Base-by-base conservation (phyloP, 1,140 invertebrate genomes). In the Drosophila murphyi region DNA sequence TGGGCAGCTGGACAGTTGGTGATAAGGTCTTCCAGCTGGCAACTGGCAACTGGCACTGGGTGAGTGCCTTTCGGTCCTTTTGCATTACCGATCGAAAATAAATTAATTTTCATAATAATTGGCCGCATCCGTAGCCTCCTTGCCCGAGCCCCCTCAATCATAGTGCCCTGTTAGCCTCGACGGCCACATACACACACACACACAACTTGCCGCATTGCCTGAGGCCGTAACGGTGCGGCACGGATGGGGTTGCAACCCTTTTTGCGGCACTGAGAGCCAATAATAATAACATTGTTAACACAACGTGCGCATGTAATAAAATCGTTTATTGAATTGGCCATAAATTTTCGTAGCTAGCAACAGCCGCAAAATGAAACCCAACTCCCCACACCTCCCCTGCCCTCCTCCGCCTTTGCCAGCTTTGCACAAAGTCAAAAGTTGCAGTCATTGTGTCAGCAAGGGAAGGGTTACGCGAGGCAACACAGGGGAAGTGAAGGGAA, bases 311-410 rank as follows among this genome's bases (percentile, higher is more conserved):
- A 78, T 91, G 89, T 91, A 91, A 91, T 91, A 91, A 91, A 91
- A 91, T 91, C 89, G 88, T 91, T 91, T 89, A 91, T 91, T 91
- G 88, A 91, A 91, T 91, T 91, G 88, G 78, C 83, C 78, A 91
- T 88, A 91, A 91, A 91, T 88, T 91, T 77, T 80, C 76, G 78
- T 64, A 78, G 72, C 82, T 78, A 72, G 62, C 82, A 85, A 78
- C 82, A 82, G 78, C 78, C 82, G 71, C 71, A 82, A 76, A 83
- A 75, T 55, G 31, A 55, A 55, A 35, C 54, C 28, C 10, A 20
- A 34, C 20, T 5, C 5, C 41, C 43, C 31, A 5, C 7, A 34
- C 39, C 10, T 6, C 5, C 48, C 5, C 48, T 5, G 1, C 41
- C 8, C 6, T 35, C 6, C 31, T 43, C 28, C 12, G 10, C 6